phyloP scores from a whole-genome alignment of 2,113 vertebrate genomes.

The Galeopterus variegatus region DNA sequence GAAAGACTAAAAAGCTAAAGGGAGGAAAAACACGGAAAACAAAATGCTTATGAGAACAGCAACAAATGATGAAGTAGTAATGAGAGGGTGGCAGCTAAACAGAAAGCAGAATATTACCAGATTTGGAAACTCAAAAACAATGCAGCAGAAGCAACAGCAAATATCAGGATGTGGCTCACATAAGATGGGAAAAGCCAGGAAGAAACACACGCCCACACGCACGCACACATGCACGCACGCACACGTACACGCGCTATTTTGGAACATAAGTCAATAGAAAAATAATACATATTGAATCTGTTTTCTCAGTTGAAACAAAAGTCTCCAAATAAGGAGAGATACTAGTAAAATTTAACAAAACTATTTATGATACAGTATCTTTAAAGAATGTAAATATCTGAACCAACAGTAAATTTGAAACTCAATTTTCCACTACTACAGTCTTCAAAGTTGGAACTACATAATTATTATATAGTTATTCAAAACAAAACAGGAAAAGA shows the following conservation, averaged over 20 bases:
- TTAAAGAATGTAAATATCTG: conserved; percentile 16
- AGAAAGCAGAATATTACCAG: neutral
- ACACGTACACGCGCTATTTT: neutral
- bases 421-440: neutral
- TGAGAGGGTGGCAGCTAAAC: neutral
- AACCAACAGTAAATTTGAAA: conserved; percentile 58
- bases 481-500: neutral
- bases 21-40: neutral
- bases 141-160: neutral
- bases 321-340: neutral
- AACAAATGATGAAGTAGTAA: neutral
- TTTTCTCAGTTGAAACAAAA: neutral
- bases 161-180: neutral
- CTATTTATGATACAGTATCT: neutral
- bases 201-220: neutral
- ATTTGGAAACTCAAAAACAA: neutral
- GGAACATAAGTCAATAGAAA: neutral
- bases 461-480: neutral
- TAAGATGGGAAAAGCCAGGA: neutral
- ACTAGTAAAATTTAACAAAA: neutral
- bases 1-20: neutral
- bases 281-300: neutral
- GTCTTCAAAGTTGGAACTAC: conserved; percentile 19
- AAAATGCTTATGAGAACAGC: neutral
- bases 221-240: neutral